phyloP scores from a whole-genome alignment of 92 coral and sea anemone species.

The Pocillopora grandis region DNA sequence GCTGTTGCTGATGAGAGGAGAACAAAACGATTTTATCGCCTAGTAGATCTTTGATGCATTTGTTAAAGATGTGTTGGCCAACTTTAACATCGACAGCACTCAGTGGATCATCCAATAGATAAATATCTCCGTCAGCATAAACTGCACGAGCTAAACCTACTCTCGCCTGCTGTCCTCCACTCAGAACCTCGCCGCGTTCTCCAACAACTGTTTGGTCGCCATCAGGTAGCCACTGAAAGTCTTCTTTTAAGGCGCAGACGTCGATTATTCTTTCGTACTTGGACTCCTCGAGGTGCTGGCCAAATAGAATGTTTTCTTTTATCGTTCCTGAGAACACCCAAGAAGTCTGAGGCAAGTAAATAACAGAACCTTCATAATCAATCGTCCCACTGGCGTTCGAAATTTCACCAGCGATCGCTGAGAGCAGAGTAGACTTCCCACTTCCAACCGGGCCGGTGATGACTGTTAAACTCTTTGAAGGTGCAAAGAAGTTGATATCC shows the following conservation, averaged over 20 bases:
- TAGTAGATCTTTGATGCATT: too few relatives aligned
- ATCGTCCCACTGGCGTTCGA: background rate
- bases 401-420: slow-evolving; percentile 41
- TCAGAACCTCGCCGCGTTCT: background rate
- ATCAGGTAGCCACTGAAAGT: background rate
- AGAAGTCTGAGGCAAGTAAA: slow-evolving; percentile 47
- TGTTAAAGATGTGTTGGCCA: too few relatives aligned
- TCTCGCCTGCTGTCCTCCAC: background rate
- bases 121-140: too few relatives aligned
- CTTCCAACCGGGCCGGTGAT: slow-evolving; percentile 46
- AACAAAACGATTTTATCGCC: too few relatives aligned
- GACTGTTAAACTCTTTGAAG: slow-evolving; percentile 6
- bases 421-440: slow-evolving; percentile 47
- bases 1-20: too few relatives aligned
- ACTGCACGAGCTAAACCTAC: too few relatives aligned
- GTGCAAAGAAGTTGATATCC: background rate
- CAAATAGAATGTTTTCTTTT: slow-evolving; percentile 40
- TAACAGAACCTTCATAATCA: slow-evolving; percentile 10
- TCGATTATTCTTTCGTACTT: slow-evolving; percentile 46
- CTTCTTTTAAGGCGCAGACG: slow-evolving; percentile 46
- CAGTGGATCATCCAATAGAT: too few relatives aligned
- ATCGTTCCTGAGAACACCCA: slow-evolving; percentile 58
- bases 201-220: background rate
- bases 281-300: slow-evolving; percentile 30
- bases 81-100: too few relatives aligned